Percentiles rank a stretch among this genome's conserved stretches.
phyloP scores from a whole-genome alignment of 92 coral and sea anemone genomes.

The Plumapathes pennacea region DNA sequence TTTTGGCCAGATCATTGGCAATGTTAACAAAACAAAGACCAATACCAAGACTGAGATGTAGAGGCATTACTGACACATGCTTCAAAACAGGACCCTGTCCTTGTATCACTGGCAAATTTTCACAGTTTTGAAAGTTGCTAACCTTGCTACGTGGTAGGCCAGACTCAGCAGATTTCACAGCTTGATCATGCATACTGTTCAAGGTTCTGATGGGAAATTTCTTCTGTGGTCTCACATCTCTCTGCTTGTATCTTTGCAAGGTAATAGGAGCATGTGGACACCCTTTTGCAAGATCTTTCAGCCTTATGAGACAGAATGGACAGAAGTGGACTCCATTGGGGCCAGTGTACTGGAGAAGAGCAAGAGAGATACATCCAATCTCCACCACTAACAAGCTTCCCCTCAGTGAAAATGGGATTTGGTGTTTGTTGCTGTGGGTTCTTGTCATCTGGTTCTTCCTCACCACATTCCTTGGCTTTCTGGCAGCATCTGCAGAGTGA shows the following conservation, averaged over 20 bases:
- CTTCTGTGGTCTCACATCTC: not conserved
- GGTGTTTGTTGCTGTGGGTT: too few relatives aligned
- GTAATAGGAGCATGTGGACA: slow-evolving; percentile 1
- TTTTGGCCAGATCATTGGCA: not conserved
- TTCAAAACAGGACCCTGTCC: not conserved
- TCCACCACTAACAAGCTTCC: not conserved
- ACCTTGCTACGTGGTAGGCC: not conserved
- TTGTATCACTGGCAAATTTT: not conserved
- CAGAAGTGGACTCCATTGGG: slow-evolving; percentile 1
- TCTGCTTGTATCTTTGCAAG: not conserved
- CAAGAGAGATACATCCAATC: slow-evolving; percentile 1
- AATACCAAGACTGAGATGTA: too few relatives aligned
- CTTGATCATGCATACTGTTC: not conserved
- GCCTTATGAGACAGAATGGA: not conserved
- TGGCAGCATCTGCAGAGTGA: too few relatives aligned
- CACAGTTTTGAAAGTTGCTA: not conserved
- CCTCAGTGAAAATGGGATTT: too few relatives aligned
- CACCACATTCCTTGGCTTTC: too few relatives aligned
- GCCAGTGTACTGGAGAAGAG: slow-evolving; percentile 1
- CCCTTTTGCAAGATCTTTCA: not conserved
- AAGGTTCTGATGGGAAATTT: not conserved
- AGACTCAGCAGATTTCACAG: not conserved
- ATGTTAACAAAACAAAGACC: too few relatives aligned
- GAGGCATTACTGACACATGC: too few relatives aligned
- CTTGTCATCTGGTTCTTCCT: too few relatives aligned